Conservation (phyloP, 2,888 invertebrate genomes). For the Opisthograptis luteolata region DNA sequence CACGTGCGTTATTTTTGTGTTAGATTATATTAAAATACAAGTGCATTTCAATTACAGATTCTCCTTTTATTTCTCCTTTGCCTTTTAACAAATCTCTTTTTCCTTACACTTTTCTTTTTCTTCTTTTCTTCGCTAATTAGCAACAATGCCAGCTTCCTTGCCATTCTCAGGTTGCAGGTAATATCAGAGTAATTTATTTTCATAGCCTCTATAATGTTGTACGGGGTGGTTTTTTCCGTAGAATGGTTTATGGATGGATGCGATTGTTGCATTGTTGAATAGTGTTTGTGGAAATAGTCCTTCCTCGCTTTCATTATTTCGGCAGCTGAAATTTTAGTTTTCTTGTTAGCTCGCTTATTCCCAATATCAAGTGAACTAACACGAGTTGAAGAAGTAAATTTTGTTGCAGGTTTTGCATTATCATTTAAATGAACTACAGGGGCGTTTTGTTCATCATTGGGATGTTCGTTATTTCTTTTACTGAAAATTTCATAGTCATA, state of each 20-base stretch:
- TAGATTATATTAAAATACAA: conserved; percentile 1
- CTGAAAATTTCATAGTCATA: conserved; percentile 37
- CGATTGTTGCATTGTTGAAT: conserved; percentile 47
- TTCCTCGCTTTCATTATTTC: conserved; percentile 63
- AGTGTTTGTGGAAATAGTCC: conserved; percentile 62
- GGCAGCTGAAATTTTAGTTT: conserved; percentile 45
- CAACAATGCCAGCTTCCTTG: conserved; percentile 56
- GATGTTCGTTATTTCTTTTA: conserved; percentile 30
- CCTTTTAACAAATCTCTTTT: conserved; percentile 14
- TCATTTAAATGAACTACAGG: conserved; percentile 23
- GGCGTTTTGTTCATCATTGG: conserved; percentile 21
- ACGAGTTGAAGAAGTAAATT: not conserved
- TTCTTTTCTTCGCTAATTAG: conserved; percentile 44
- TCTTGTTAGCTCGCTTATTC: conserved; percentile 42
- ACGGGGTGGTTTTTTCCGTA: not conserved
- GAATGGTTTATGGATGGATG: not conserved
- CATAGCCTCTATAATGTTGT: conserved; percentile 14
- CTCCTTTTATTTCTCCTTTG: conserved; percentile 19
- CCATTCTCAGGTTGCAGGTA: conserved; percentile 51
- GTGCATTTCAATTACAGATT: conserved; percentile 4
- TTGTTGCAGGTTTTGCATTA: conserved; percentile 9
- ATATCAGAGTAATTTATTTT: conserved; percentile 19
- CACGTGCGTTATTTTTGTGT: too few relatives aligned
- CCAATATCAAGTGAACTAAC: conserved; percentile 43
- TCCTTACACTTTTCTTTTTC: conserved; percentile 17